These are phyloP conservation scores for Biston betularia DNA, from an alignment of 2,888 invertebrate species.

Conservation along the genomic window DNA sequence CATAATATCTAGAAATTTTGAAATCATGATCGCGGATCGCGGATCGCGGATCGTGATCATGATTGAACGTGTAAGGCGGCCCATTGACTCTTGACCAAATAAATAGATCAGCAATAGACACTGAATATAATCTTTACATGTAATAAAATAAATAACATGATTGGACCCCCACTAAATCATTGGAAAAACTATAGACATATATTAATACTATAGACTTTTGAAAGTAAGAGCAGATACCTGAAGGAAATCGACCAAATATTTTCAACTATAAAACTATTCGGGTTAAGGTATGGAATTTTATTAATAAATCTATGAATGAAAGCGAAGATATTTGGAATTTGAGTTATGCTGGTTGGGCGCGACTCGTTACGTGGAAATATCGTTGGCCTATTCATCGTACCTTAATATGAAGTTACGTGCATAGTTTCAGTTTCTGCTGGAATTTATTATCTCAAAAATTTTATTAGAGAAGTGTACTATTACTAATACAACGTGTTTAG, in stretches of 20 bases:
- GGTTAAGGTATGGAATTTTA: slow-evolving; percentile 41
- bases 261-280: slow-evolving; percentile 34
- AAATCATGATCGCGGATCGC: too few relatives aligned
- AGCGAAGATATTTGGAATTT: slow-evolving; percentile 39
- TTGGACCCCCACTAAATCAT: slow-evolving; percentile 10
- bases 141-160: background rate
- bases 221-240: slow-evolving; percentile 29
- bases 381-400: slow-evolving; percentile 28
- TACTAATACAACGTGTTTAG: too few relatives aligned
- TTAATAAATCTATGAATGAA: slow-evolving; percentile 41
- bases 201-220: slow-evolving; percentile 37
- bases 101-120: too few relatives aligned
- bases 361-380: slow-evolving; percentile 33
- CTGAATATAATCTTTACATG: too few relatives aligned
- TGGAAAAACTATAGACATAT: slow-evolving; percentile 20
- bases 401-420: slow-evolving; percentile 27
- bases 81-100: too few relatives aligned
- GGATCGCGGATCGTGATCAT: too few relatives aligned
- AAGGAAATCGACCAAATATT: slow-evolving; percentile 16
- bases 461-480: background rate
- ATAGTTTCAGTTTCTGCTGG: slow-evolving; percentile 26
- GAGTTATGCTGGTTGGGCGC: slow-evolving; percentile 28
- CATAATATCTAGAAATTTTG: too few relatives aligned
- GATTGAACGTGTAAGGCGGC: too few relatives aligned
- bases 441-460: slow-evolving; percentile 21